A percentile compares a stretch with the other conserved stretches of the same genome.
These are phyloP conservation scores for Diprion similis DNA, from an alignment of 1,140 invertebrate species.

Conservation along the genomic window DNA sequence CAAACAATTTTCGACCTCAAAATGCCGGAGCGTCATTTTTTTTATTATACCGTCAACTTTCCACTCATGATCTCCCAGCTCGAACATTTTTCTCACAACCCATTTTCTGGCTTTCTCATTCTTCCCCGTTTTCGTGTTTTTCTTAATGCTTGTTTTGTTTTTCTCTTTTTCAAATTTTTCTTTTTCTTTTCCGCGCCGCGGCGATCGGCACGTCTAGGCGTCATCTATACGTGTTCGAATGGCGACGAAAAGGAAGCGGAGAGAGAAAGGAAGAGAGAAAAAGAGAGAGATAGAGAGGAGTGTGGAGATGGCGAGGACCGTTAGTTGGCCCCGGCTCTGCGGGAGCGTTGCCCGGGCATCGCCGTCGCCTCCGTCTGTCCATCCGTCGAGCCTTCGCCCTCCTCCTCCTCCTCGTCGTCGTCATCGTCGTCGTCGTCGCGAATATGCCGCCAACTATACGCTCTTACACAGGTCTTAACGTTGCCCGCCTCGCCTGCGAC, in stretches of 20 bases:
- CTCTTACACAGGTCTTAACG: too few relatives aligned
- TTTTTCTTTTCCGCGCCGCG: neutral
- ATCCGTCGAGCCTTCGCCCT: constrained; percentile 35
- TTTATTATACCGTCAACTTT: neutral
- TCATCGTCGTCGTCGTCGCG: neutral
- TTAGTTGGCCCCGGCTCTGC: constrained; percentile 57
- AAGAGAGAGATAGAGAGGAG: constrained; percentile 20
- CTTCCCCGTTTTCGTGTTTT: neutral
- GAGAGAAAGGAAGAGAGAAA: constrained; percentile 24
- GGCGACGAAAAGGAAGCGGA: constrained; percentile 3
- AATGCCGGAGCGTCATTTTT: neutral
- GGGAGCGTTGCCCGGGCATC: constrained; percentile 57
- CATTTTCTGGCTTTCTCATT: neutral
- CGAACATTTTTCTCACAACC: neutral
- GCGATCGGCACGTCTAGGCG: neutral
- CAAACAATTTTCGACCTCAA: too few relatives aligned
- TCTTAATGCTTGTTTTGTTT: neutral
- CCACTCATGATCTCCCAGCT: too few relatives aligned
- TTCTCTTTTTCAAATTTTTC: neutral
- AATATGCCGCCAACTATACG: neutral
- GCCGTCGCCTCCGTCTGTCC: constrained; percentile 44
- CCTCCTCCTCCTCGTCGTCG: constrained; percentile 24
- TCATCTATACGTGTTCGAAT: constrained; percentile 20
- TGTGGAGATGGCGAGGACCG: constrained; percentile 53
- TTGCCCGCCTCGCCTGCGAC: too few relatives aligned